Percentiles rank a stretch among this genome's conserved stretches.
Evolutionary conservation across 1,140 invertebrate genomes (phyloP).

Genomic region (Pectinophora gossypiella): DNA sequence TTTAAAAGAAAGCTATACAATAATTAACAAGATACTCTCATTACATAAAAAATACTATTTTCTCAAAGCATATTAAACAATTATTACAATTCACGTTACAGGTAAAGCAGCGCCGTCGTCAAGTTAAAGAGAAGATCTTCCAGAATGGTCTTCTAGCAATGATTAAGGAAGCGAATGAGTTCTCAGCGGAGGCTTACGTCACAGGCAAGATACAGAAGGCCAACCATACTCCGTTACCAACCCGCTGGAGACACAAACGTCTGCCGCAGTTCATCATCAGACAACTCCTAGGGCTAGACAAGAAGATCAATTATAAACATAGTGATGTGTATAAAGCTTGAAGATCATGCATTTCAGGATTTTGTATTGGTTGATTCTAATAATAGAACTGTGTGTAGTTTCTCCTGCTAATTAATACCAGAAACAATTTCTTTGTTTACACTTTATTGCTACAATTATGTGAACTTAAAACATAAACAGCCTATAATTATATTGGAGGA

Average conservation of each 20-base stretch:
- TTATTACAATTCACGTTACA: constrained; percentile 65
- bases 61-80: background rate
- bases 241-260: constrained; percentile 79
- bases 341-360: too few relatives aligned
- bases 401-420: too few relatives aligned
- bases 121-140: constrained; percentile 86
- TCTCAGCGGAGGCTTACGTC: constrained; percentile 85
- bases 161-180: constrained; percentile 83
- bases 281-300: constrained; percentile 66
- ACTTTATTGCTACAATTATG: too few relatives aligned
- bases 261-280: constrained; percentile 80
- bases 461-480: too few relatives aligned
- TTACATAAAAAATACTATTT: constrained; percentile 8
- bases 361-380: too few relatives aligned
- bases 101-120: constrained; percentile 79
- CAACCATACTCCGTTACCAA: constrained; percentile 79
- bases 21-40: too few relatives aligned
- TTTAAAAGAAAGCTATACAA: too few relatives aligned
- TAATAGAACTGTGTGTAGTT: too few relatives aligned
- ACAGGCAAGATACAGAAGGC: constrained; percentile 77
- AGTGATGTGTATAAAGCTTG: constrained; percentile 63
- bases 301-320: constrained; percentile 70
- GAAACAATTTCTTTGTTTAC: too few relatives aligned
- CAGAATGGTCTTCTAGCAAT: constrained; percentile 81
- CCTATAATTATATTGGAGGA: too few relatives aligned